These are phyloP conservation scores for Diloba caeruleocephala DNA, from an alignment of 2,888 invertebrate species.

Conservation along the genomic window DNA sequence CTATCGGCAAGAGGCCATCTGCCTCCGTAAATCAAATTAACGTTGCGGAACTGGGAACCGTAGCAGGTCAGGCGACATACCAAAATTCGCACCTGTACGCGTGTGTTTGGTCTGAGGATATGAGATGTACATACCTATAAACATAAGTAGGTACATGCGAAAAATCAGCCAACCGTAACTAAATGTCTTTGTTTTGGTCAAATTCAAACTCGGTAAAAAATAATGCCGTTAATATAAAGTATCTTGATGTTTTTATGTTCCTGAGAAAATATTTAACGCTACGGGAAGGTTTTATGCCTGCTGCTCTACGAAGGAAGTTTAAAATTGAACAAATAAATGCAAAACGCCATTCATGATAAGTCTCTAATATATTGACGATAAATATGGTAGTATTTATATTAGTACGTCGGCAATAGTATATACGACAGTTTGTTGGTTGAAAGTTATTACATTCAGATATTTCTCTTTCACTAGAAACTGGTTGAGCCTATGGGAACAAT, in stretches of 20 bases:
- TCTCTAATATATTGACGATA: slow-evolving; percentile 47
- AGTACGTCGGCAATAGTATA: slow-evolving; percentile 33
- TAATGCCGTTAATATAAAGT: slow-evolving; percentile 52
- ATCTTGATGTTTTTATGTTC: slow-evolving; percentile 33
- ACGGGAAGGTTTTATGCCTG: slow-evolving; percentile 29
- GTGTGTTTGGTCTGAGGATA: slow-evolving; percentile 29
- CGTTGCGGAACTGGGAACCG: slow-evolving; percentile 74
- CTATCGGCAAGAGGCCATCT: slow-evolving; percentile 74
- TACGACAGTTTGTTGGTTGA: slow-evolving; percentile 30
- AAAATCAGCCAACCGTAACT: slow-evolving; percentile 66
- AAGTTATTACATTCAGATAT: slow-evolving; percentile 40
- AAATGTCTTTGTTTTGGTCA: slow-evolving; percentile 64
- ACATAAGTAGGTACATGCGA: slow-evolving; percentile 55
- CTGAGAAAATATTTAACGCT: slow-evolving; percentile 31
- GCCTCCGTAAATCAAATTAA: slow-evolving; percentile 79
- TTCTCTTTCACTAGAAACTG: slow-evolving; percentile 38
- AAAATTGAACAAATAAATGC: slow-evolving; percentile 56
- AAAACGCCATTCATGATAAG: slow-evolving; percentile 40
- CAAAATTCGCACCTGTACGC: slow-evolving; percentile 72
- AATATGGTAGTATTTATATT: slow-evolving; percentile 49
- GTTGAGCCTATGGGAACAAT: slow-evolving; percentile 22
- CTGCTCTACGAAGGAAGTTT: slow-evolving; percentile 26
- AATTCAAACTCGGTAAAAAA: slow-evolving; percentile 54
- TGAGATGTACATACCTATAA: slow-evolving; percentile 5
- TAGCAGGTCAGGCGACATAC: slow-evolving; percentile 57